A percentile compares a stretch with the other conserved stretches of the same genome.
phyloP scores from a whole-genome alignment of 2,113 vertebrate genomes.

The Mesitornis unicolor region DNA sequence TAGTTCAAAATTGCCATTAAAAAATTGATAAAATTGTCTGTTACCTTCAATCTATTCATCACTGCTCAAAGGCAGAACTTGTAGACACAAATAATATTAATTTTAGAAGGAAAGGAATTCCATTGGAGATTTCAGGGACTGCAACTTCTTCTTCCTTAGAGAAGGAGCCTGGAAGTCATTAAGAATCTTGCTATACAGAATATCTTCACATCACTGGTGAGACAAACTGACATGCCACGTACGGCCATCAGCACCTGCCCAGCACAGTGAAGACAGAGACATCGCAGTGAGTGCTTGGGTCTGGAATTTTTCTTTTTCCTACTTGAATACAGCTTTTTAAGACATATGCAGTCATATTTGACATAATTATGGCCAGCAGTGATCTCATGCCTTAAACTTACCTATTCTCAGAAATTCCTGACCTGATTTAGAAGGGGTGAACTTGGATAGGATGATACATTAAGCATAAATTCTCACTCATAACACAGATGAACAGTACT shows the following conservation, averaged over 20 bases:
- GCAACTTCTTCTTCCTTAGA: background rate
- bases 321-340: background rate
- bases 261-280: background rate
- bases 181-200: accelerated
- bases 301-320: background rate
- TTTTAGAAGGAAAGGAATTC: background rate
- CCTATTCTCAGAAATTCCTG: background rate
- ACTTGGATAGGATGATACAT: background rate
- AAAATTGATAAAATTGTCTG: background rate
- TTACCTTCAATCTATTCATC: background rate
- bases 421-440: background rate
- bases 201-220: background rate
- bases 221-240: background rate
- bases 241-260: background rate
- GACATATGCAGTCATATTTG: background rate
- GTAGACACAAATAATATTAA: background rate
- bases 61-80: background rate
- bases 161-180: background rate
- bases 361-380: background rate
- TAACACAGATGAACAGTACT: background rate
- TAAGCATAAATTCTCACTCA: background rate
- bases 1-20: background rate
- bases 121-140: background rate
- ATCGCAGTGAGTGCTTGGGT: accelerated
- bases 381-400: background rate